A percentile compares a stretch with the other conserved stretches of the same genome.
Evolutionary conservation across 1,140 invertebrate genomes (phyloP).

Genomic region (Drosophila fuyamai): DNA sequence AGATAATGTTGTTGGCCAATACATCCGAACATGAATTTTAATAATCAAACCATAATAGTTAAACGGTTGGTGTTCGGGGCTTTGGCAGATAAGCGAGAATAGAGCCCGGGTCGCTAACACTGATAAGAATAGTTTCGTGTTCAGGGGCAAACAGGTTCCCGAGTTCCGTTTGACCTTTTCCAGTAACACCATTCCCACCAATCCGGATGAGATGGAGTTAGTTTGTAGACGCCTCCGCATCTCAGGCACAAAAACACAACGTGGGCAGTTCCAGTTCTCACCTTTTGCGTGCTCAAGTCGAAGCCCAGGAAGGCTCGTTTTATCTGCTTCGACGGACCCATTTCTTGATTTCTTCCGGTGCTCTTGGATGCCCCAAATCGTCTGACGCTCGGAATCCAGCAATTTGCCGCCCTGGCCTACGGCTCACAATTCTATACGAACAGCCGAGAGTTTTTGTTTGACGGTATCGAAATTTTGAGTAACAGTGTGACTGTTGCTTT

Average conservation of each 20-base stretch:
- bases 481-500: conserved; percentile 10
- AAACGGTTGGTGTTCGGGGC: conserved; percentile 9
- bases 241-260: conserved; percentile 34
- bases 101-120: conserved; percentile 3
- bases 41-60: conserved; percentile 27
- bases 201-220: not conserved
- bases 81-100: conserved; percentile 26
- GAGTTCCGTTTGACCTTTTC: conserved; percentile 36
- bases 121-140: conserved; percentile 26
- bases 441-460: conserved; percentile 13
- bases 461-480: conserved; percentile 13
- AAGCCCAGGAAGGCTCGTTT: conserved; percentile 88
- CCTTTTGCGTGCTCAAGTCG: conserved; percentile 93
- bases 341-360: conserved; percentile 20
- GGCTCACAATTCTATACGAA: conserved; percentile 7
- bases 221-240: conserved; percentile 8
- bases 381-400: conserved; percentile 4
- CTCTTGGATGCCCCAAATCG: conserved; percentile 9
- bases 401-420: not conserved
- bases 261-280: conserved; percentile 82
- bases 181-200: conserved; percentile 29
- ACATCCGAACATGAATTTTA: conserved; percentile 21
- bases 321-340: conserved; percentile 53
- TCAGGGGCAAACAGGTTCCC: conserved; percentile 18
- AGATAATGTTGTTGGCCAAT: conserved; percentile 30